phyloP scores from a whole-genome alignment of 2,888 invertebrate species.

The Pseudolycoriella hygida region DNA sequence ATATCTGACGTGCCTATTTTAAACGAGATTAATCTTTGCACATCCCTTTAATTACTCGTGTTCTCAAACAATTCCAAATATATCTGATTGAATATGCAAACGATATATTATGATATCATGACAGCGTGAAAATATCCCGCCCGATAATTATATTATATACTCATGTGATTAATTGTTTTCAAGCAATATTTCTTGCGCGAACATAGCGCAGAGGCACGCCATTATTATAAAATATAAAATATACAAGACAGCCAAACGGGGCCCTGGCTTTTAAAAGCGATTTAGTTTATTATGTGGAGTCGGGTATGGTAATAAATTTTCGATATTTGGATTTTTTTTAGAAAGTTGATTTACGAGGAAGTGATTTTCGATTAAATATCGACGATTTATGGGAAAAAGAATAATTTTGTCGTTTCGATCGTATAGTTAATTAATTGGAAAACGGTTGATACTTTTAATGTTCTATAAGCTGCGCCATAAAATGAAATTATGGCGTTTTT shows the following conservation, averaged over 20 bases:
- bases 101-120: constrained; percentile 13
- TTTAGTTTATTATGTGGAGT: not conserved
- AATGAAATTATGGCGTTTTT: too few relatives aligned
- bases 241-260: not conserved
- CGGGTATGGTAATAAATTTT: not conserved
- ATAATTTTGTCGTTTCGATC: too few relatives aligned
- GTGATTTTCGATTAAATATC: not conserved
- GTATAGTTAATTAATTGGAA: too few relatives aligned
- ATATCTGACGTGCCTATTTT: not conserved
- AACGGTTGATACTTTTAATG: too few relatives aligned
- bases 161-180: constrained; percentile 12
- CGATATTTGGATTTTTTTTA: not conserved
- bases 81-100: constrained; percentile 13
- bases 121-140: constrained; percentile 13
- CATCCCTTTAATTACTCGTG: not conserved
- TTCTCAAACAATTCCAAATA: not conserved
- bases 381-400: not conserved
- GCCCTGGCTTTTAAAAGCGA: not conserved
- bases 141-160: constrained; percentile 13
- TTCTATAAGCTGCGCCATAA: too few relatives aligned
- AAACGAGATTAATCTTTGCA: not conserved
- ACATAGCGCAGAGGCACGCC: constrained; percentile 3
- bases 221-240: constrained; percentile 3
- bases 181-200: constrained; percentile 8
- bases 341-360: constrained; percentile 1